Evolutionary conservation across 2,888 invertebrate genomes (phyloP), one percentile per base, ranked within the genome.

Genomic region (Drosophila picticornis): DNA sequence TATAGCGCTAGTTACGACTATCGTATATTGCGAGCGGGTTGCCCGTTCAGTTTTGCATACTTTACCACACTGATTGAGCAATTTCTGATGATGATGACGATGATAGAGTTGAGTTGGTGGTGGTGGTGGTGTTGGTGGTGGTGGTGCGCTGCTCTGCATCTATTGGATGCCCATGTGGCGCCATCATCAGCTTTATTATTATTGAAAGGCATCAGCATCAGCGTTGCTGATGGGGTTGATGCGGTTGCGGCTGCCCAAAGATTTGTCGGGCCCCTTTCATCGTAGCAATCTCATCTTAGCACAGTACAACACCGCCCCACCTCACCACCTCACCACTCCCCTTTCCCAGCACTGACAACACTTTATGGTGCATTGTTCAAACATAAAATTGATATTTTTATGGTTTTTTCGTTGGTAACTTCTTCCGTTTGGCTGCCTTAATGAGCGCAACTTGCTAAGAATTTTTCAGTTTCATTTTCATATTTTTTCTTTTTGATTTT

Each of bases 301-400:
- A 52, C 53, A 68, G 52, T 22, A 13, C 51, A 19, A 40, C 27
- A 31, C 13, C 29, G 13, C 36, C n/a, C n/a, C n/a, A n/a, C n/a
- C n/a, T n/a, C n/a, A n/a, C n/a, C 27, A 31, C 13, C 29, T 10
- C 36, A 32, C 31, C 57, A 38, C 32, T 7, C n/a, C 29, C 9
- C 27, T 25, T 13, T 1, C 9, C 2, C 52, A 11, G 11, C 29
- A 29, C 43, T 51, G 46, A 60, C 68, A 61, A 57, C 79, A 82
- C 67, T 82, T 80, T 82, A 66, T 76, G 67, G 67, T 60, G 83
- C 81, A 83, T 80, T 81, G 81, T 83, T 83, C 77, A 83, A 81
- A 81, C 77, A 83, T 81, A 83, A 81, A 81, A 83, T 80, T 83
- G 80, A 81, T 81, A 83, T 76, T 83, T 81, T 81, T 81, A 83